These are phyloP conservation scores for Cheilosia soror DNA, from an alignment of 2,888 invertebrate species.

Conservation along the genomic window DNA sequence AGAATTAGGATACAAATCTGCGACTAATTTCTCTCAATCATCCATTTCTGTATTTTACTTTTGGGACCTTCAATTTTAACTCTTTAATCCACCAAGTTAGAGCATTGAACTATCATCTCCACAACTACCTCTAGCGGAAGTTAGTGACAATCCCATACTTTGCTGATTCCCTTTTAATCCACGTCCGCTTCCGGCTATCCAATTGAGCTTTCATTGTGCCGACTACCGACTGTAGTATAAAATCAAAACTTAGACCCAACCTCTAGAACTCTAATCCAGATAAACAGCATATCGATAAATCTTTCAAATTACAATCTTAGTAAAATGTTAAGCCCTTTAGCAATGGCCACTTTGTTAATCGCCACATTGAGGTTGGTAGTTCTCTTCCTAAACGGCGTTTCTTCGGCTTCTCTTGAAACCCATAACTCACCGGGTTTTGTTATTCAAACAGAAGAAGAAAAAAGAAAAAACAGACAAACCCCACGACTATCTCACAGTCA, in stretches of 20 bases:
- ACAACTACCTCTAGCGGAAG: background rate
- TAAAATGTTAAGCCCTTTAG: conserved; percentile 58
- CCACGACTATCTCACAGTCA: background rate
- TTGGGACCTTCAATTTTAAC: too few species aligned
- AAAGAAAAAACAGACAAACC: conserved; percentile 2
- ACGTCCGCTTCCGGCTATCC: background rate
- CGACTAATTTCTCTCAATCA: too few species aligned
- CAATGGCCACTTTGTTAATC: conserved; percentile 53
- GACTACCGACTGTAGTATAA: background rate
- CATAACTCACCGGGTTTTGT: conserved; percentile 64
- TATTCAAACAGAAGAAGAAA: conserved; percentile 43
- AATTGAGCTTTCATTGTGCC: background rate
- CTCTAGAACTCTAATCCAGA: conserved; percentile 22
- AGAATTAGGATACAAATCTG: too few species aligned
- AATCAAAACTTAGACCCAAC: background rate
- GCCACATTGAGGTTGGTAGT: conserved; percentile 11
- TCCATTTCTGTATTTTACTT: too few species aligned
- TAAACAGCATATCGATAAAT: conserved; percentile 60
- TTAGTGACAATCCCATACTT: background rate
- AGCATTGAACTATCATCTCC: background rate
- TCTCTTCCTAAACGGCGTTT: background rate
- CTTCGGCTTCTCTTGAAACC: conserved; percentile 23
- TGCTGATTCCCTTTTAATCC: conserved; percentile 21
- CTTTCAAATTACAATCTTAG: conserved; percentile 54
- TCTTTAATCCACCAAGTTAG: background rate